phyloP scores from a whole-genome alignment of 2,888 invertebrate genomes.

The Mythimna vitellina region DNA sequence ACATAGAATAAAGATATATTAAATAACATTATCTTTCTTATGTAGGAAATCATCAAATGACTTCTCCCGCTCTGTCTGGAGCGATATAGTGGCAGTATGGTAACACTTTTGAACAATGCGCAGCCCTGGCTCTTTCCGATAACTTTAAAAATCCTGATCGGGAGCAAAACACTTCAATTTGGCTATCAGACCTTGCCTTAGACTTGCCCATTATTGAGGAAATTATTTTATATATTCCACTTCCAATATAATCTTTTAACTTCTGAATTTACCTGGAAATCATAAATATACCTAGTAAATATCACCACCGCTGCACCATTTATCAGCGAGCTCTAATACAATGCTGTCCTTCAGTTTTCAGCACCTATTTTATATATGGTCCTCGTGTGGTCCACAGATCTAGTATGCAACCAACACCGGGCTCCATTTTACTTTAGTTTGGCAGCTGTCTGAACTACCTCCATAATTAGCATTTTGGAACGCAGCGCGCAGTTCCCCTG shows the following conservation, averaged over 20 bases:
- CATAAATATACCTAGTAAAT: neutral
- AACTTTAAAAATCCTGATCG: too few species aligned
- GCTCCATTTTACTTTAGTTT: conserved; percentile 24
- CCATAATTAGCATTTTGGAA: conserved; percentile 40
- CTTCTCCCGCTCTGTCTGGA: too few species aligned
- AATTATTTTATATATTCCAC: neutral
- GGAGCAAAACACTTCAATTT: neutral
- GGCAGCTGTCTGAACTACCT: conserved; percentile 38
- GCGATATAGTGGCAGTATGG: too few species aligned
- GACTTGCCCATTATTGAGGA: neutral
- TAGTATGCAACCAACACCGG: conserved; percentile 10
- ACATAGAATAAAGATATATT: too few species aligned
- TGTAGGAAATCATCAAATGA: neutral
- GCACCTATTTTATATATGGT: neutral
- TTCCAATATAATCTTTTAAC: neutral
- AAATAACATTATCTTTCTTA: neutral
- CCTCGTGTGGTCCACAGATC: neutral
- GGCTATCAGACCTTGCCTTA: neutral
- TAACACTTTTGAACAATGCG: too few species aligned
- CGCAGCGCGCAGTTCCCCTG: conserved; percentile 3
- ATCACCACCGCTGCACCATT: too few species aligned
- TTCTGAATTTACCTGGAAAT: neutral
- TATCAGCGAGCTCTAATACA: neutral
- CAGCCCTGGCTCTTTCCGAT: too few species aligned
- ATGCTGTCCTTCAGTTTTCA: neutral